Base-by-base conservation (phyloP, 2,797 vertebrate genomes). In the Macroramphosus scolopax region DNA sequence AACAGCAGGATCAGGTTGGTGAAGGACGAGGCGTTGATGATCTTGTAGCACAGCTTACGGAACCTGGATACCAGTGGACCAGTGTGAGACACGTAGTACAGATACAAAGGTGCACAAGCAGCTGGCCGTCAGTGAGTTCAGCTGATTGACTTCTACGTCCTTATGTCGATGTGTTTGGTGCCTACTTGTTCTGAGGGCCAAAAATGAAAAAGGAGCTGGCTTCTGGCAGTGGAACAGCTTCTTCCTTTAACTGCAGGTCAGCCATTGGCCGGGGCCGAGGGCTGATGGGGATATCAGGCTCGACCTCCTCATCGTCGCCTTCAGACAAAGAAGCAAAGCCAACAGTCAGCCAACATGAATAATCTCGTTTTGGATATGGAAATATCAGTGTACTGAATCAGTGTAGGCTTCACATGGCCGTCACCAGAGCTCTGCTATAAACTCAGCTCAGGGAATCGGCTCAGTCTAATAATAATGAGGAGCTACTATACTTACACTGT, bases 221-320 rank as follows among this genome's bases (percentile, higher is more conserved):
- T 49, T 95, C 91, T 1, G 97, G 97, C 81, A 99, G 89, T 0
- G 97, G 97, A 24, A 98, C 96, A 0, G 95, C 95, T 51, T 98
- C 97, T 75, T 99, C 97, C 48, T 99, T 99, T 49, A 99, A 87
- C 77, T 97, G 94, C 14, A 99, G 88, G 78, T 99, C 97, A 0
- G 96, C 95, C 66, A 98, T 92, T 0, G 96, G 96, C 20, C 97
- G 92, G 2, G 97, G 97, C 0, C 97, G 90, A 51, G 95, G 93
- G 64, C 94, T 98, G 56, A 92, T 67, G 0, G 97, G 97, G 55
- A 98, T 94, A 63, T 95, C 95, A 10, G 97, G 97, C 59, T 98
- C 95, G n/a, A 90, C 94, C 80, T 99, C 96, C 36, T 99, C 96
- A 9, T 99, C 97, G 0, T 99, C 97, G 64, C 97, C 97, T 99